Evolutionary conservation across 2,797 vertebrate species (phyloP), one percentile per base, ranked within the genome.

Genomic region (Galago senegalensis): DNA sequence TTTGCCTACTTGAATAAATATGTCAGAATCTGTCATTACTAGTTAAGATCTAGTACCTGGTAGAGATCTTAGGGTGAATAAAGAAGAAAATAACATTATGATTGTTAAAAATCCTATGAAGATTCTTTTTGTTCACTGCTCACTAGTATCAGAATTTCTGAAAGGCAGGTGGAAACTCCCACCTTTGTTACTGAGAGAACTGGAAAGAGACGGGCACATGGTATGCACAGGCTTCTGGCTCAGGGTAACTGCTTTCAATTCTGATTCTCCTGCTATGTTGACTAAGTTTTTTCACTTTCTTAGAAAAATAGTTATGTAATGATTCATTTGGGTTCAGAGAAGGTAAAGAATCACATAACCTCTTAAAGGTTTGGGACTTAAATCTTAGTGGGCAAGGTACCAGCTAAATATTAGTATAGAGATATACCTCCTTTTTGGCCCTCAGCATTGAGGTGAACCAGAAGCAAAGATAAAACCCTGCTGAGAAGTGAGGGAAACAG

Each of bases 281-380:
- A 93, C 23, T 58, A 93, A 81, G 72, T 84, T 89, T 75, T 81
- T 67, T 60, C 25, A 81, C 56, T 60, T 92, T 92, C 76, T 91
- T 85, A 94, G 85, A 94, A 93, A 89, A 96, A 84, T 75, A 72
- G 29, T 94, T 86, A 61, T 13, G 18, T 29, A 31, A 73, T 58
- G 18, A 84, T 87, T 96, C 27, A 56, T 37, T 75, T 81, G 72
- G 11, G 18, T 93, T 95, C 84, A 89, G 85, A 34, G 46, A 80
- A 40, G 37, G 76, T 53, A 49, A 63, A 80, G 17, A 83, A 43
- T 77, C 4, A 25, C 76, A 34, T 75, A 49, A 77, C 16, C 2
- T 87, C 77, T 69, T 85, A 29, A 86, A 90, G 67, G 21, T 60
- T 92, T 92, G 85, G 53, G 37, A 58, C 94, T 76, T 89, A 67